phyloP scores from a whole-genome alignment of 1,140 invertebrate genomes.

The Bactericera cockerelli region DNA sequence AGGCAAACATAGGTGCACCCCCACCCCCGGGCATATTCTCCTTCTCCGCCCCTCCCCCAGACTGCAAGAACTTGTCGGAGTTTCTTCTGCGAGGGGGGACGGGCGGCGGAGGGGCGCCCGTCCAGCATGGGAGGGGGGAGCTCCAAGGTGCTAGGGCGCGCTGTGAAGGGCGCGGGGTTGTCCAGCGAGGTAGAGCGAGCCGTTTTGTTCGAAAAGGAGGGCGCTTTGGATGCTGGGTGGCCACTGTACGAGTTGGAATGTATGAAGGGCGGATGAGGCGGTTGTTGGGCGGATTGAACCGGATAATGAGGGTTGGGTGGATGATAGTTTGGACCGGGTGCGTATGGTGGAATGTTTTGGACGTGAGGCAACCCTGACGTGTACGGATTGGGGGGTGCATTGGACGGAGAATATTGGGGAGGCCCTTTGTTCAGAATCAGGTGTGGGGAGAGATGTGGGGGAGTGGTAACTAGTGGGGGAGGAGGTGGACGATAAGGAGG shows the following conservation, averaged over 20 bases:
- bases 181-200: background rate
- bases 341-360: too few relatives aligned
- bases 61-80: slow-evolving; percentile 32
- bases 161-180: slow-evolving; percentile 13
- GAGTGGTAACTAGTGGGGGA: slow-evolving; percentile 25
- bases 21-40: slow-evolving; percentile 30
- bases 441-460: background rate
- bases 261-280: slow-evolving; percentile 10
- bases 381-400: slow-evolving; percentile 3
- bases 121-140: background rate
- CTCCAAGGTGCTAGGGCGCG: background rate
- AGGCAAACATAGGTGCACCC: background rate
- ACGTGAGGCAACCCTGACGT: background rate
- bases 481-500: slow-evolving; percentile 43
- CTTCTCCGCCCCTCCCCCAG: slow-evolving; percentile 35
- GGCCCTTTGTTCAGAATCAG: background rate
- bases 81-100: slow-evolving; percentile 39
- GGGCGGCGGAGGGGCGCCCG: slow-evolving; percentile 29
- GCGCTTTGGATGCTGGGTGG: slow-evolving; percentile 10
- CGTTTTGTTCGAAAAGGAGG: slow-evolving; percentile 1
- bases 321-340: too few relatives aligned
- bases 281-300: too few relatives aligned
- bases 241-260: slow-evolving; percentile 5
- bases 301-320: too few relatives aligned
- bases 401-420: background rate